A percentile compares a stretch with the other conserved stretches of the same genome.
Evolutionary conservation across 1,140 invertebrate species (phyloP).

Genomic region (Tetramorium parvispinum): DNA sequence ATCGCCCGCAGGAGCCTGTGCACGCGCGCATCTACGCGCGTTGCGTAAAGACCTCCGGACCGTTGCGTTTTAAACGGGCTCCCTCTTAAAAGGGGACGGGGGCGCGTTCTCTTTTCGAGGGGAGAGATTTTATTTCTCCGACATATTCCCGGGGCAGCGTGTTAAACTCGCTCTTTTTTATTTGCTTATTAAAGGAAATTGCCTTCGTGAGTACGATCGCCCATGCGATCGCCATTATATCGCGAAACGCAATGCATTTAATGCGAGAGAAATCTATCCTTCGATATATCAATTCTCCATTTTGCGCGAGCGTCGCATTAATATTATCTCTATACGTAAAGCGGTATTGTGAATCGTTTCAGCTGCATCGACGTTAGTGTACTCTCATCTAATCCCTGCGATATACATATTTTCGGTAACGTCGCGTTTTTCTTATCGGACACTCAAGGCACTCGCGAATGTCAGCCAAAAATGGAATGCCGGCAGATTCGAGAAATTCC

Average conservation of each 20-base stretch:
- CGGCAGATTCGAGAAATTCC: conserved; percentile 10
- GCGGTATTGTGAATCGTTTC: background rate
- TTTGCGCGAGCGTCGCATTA: background rate
- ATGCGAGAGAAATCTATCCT: background rate
- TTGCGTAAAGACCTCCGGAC: conserved; percentile 37
- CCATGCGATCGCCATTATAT: background rate
- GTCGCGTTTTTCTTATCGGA: background rate
- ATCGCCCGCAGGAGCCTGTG: conserved; percentile 39
- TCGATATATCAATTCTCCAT: background rate
- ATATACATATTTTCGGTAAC: background rate
- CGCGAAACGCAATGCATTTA: conserved; percentile 4
- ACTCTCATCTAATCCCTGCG: background rate
- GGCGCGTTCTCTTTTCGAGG: background rate
- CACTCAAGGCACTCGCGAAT: background rate
- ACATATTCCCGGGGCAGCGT: background rate
- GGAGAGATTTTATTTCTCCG: conserved; percentile 18
- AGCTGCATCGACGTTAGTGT: background rate
- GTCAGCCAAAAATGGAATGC: background rate
- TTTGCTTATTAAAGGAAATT: conserved; percentile 44
- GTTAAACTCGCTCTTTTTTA: background rate
- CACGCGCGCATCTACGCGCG: conserved; percentile 5
- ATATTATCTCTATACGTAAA: background rate
- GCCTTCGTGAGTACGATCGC: background rate
- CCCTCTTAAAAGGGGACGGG: background rate
- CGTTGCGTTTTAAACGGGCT: background rate